Evolutionary conservation across 1,140 invertebrate genomes (phyloP), one percentile per base, ranked within the genome.

Genomic region (Drosophila lowei): DNA sequence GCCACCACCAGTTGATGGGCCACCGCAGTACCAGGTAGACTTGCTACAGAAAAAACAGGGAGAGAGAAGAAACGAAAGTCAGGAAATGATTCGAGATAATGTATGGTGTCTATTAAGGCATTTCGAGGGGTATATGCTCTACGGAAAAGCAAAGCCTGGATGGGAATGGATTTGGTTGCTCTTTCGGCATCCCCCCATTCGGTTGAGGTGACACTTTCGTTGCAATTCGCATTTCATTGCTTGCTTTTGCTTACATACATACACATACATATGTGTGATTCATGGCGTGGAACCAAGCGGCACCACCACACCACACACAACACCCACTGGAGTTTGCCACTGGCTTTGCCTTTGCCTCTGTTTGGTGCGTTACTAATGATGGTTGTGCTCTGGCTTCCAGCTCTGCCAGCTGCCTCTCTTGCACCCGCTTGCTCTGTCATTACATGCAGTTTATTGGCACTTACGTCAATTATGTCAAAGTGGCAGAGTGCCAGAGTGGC

Each of bases 1-100:
- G 97, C 94, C 4, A 95, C 93, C 1, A 97, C 95, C 54, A 99
- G 92, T 83, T 97, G 95, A 90, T 97, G 95, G 15, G 98, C 97
- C 13, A 95, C 95, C 66, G 94, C 92, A 3, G 96, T 96, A 6
- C 97, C 97, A 16, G 96, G 95, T 15, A 98, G 92, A 11, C 94
- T 93, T 30, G 94, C 97, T 97, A 91, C 59, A 92, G 56, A 64
- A 50, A 34, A 28, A 62, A 8, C 28, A 28, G 28, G 16, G 62
- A 63, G 49, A 46, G 6, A 44, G 34, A 7, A 43, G n/a, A 53
- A 30, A 30, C 15, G 21, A 9, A 44, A 48, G 38, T 59, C 23
- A 65, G 53, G 46, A 65, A 52, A 54, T 50, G 44, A 52, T 66
- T 67, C 13, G 11, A 68, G 58, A 61, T 54, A 55, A 48, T 50